Evolutionary conservation across 2,797 vertebrate genomes (phyloP).

Genomic region (Rhinophrynus dorsalis): DNA sequence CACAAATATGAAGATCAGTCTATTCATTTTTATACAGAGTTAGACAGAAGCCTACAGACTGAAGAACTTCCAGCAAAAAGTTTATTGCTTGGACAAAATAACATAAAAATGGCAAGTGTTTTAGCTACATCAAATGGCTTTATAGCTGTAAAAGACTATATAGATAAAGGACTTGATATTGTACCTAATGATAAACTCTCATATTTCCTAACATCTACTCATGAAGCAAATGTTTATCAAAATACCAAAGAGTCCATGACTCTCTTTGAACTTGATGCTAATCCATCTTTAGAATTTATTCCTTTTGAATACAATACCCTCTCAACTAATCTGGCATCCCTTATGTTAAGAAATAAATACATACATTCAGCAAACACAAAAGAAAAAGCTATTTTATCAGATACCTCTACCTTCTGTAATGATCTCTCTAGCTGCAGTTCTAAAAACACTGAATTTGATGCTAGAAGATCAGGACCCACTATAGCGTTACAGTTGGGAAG

Average conservation of each 20-base stretch:
- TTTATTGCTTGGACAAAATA: slow-evolving; percentile 39
- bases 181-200: slow-evolving; percentile 14
- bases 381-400: slow-evolving; percentile 4
- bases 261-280: slow-evolving; percentile 35
- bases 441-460: slow-evolving; percentile 38
- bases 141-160: slow-evolving; percentile 41
- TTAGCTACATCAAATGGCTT: slow-evolving; percentile 36
- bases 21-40: slow-evolving; percentile 37
- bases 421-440: background rate
- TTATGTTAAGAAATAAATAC: slow-evolving; percentile 45
- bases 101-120: slow-evolving; percentile 14
- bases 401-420: slow-evolving; percentile 37
- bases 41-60: slow-evolving; percentile 54
- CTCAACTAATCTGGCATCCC: slow-evolving; percentile 31
- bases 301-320: slow-evolving; percentile 24
- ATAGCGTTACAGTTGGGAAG: slow-evolving; percentile 1
- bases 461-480: background rate
- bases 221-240: slow-evolving; percentile 36
- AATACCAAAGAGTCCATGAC: slow-evolving; percentile 40
- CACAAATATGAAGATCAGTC: slow-evolving; percentile 32
- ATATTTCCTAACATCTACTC: slow-evolving; percentile 6
- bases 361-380: slow-evolving; percentile 41
- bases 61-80: slow-evolving; percentile 33
- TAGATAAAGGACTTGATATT: slow-evolving; percentile 26
- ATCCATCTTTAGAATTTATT: slow-evolving; percentile 28